Conservation (phyloP, 2,797 vertebrate genomes). For the Darevskia nairensis region DNA sequence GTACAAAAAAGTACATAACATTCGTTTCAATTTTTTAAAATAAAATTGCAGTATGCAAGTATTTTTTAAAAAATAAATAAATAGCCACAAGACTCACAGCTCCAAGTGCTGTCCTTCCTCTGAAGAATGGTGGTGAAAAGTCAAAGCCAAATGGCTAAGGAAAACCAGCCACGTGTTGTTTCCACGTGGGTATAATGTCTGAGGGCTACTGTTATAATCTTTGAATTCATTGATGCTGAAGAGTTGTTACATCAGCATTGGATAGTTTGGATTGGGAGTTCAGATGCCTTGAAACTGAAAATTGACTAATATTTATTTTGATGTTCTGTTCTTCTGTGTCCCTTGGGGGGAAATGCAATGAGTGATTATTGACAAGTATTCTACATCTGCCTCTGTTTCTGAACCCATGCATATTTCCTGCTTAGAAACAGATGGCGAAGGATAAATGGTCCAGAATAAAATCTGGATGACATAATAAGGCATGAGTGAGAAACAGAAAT, state of each 20-base stretch:
- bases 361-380: slow-evolving; percentile 71
- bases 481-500: slow-evolving; percentile 67
- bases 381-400: slow-evolving; percentile 72
- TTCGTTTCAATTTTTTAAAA: no score
- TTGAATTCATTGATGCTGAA: not conserved
- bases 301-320: not conserved
- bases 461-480: slow-evolving; percentile 73
- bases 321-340: slow-evolving; percentile 61
- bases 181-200: not conserved
- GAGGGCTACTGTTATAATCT: not conserved
- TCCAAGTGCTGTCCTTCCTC: no score
- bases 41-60: no score
- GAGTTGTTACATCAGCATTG: not conserved
- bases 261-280: not conserved
- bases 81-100: no score
- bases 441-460: slow-evolving; percentile 71
- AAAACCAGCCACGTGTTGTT: not conserved
- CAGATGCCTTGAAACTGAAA: not conserved
- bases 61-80: no score
- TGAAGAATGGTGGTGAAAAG: not conserved
- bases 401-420: slow-evolving; percentile 73
- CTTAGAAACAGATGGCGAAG: slow-evolving; percentile 76
- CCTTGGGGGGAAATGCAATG: slow-evolving; percentile 54
- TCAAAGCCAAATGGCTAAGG: not conserved
- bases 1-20: no score